Base-by-base conservation (phyloP, 2,797 vertebrate genomes). In the Pempheris klunzingeri region DNA sequence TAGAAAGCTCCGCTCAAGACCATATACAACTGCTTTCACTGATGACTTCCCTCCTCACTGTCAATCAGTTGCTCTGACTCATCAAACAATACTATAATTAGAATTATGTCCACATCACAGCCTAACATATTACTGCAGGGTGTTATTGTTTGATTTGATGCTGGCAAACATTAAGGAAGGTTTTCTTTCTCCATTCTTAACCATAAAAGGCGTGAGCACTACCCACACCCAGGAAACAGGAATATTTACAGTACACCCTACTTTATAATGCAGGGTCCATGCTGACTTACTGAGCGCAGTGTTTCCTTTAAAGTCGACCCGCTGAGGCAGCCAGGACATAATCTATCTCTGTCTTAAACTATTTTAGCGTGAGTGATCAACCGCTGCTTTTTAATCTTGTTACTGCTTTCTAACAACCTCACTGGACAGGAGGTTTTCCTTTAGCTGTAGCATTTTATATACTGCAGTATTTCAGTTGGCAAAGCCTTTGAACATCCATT, bases 211-310 rank as follows among this genome's bases (percentile, higher is more conserved):
- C 3, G 7, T 53, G 30, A 52, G 54, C 18, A 13, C 20, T 11
- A 8, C 39, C 57, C 75, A 63, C 74, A 80, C 62, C 62, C 75
- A 77, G 77, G 80, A 84, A 80, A 84, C 41, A 26, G 64, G 49
- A 66, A 39, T 80, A 83, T 87, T 90, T 84, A 83, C 68, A 86
- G 72, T 81, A 80, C 74, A 81, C 82, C 72, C 43, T 59, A 46
- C 58, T 82, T 77, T 75, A 54, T 61, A 74, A 83, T 89, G 77
- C 75, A 30, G 17, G 66, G 73, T 81, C 77, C 57, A 12, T 62
- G 65, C 32, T 65, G 72, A 69, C 65, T 77, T 57, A 71, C n/a
- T 66, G 36, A 71, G 38, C 12, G 54, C 64, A 65, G 49, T 38
- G 20, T 60, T 77, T 69, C 86, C 81, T 87, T 86, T 86, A 80